Evolutionary conservation across 2,888 invertebrate genomes (phyloP), one percentile per base, ranked within the genome.

Genomic region (Meghimatium bilineatum): DNA sequence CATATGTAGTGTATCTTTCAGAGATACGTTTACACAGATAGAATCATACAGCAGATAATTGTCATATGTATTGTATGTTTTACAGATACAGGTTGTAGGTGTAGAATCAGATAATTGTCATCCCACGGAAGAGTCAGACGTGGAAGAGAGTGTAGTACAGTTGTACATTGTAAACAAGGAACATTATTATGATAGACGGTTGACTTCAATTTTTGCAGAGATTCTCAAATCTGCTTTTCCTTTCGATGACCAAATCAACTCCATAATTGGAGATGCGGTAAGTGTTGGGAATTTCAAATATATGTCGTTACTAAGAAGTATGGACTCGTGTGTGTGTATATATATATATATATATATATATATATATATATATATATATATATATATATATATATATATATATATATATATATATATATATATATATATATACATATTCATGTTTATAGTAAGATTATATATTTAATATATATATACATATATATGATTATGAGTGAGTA

Each of bases 141-240:
- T 74, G 14, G 44, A 36, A 36, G 85, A 85, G 63, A 87, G 90
- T 14, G 86, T 80, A 14, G 88, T 90, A 3, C 85, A 88, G 52
- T 81, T 91, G 83, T 91, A 90, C 72, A 80, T 91, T 29, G 85
- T 88, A 2, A 89, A 90, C 82, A 86, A 82, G 8, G 85, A 87
- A 6, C 89, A 90, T 29, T 87, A 89, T 29, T 87, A 89, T 20
- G 90, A 90, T 82, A 84, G 86, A 26, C 71, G 49, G 2, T 88
- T 91, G 29, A 91, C 91, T 10, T 79, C 86, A 8, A 87, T 86
- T 38, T 88, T 87, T 72, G 88, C 87, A 1, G 83, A 83, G 67
- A 85, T 89, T 34, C 87, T 91, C 20, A 80, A 86, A 52, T 84
- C 86, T 44, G 90, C 89, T 5, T 88, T 89, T 71, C 66, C 82